Percentiles rank a stretch among this genome's conserved stretches.
Evolutionary conservation across 2,888 invertebrate species (phyloP).

Genomic region (Heteromurus nitidus): DNA sequence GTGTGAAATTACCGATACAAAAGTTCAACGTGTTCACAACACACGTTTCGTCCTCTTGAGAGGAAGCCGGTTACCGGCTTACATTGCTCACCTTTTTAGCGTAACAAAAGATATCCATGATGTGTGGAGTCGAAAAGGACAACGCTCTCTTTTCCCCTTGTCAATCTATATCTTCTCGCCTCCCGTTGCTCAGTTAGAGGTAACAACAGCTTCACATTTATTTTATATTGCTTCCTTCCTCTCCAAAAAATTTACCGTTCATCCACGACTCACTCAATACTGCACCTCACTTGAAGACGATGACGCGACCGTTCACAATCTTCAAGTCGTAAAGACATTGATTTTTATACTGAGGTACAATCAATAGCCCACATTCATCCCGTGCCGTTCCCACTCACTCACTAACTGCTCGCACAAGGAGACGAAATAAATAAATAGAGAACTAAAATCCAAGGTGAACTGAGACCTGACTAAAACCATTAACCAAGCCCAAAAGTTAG

Average conservation of each 20-base stretch:
- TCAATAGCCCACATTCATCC: constrained; percentile 32
- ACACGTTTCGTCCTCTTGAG: constrained; percentile 6
- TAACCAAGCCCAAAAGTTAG: background rate
- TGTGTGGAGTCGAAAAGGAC: constrained; percentile 45
- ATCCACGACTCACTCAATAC: too few species aligned
- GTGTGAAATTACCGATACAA: too few species aligned
- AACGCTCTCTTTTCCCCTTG: constrained; percentile 58
- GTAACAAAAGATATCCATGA: background rate
- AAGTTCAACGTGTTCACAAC: constrained; percentile 1
- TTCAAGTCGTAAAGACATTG: background rate
- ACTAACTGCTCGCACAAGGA: too few species aligned
- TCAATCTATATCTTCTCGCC: too few species aligned
- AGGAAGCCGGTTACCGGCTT: constrained; percentile 26
- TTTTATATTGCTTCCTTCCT: constrained; percentile 53
- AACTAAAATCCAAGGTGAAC: constrained; percentile 61
- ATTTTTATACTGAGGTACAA: constrained; percentile 23
- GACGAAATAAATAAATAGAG: constrained; percentile 29
- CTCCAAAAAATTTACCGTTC: too few species aligned
- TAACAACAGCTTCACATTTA: too few species aligned
- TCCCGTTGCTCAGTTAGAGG: too few species aligned
- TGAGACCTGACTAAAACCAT: too few species aligned
- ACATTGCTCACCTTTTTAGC: background rate
- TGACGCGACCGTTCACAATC: too few species aligned
- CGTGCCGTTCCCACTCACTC: too few species aligned
- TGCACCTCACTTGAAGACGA: too few species aligned